Evolutionary conservation across 2,113 vertebrate genomes (phyloP).

Genomic region (Apteryx owenii): DNA sequence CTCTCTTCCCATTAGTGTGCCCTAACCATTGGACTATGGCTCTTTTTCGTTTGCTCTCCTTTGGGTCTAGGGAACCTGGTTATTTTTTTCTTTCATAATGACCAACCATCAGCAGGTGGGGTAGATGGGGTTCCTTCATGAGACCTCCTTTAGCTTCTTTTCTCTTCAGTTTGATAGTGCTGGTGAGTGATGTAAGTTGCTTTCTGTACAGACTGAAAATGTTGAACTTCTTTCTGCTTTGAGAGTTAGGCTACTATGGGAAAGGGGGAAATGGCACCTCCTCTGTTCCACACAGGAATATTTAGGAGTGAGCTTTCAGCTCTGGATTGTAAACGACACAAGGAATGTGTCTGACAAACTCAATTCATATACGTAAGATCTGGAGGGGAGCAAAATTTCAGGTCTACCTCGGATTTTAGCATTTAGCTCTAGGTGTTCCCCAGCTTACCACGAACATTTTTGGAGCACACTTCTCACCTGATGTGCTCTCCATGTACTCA

Average conservation of each 20-base stretch:
- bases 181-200: neutral
- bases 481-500: neutral
- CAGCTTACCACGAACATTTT: neutral
- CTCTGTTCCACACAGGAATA: neutral
- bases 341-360: neutral
- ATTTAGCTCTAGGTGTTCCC: neutral
- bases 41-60: neutral
- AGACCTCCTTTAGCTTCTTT: neutral
- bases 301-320: neutral
- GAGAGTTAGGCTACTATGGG: neutral
- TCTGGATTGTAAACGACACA: neutral
- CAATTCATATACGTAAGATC: neutral
- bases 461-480: neutral
- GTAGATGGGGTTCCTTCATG: neutral
- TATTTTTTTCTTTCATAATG: neutral
- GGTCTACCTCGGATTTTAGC: neutral
- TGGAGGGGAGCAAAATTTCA: neutral
- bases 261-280: neutral
- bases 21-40: neutral
- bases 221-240: neutral
- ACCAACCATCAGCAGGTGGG: neutral
- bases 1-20: neutral
- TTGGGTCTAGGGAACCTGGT: neutral
- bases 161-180: neutral
- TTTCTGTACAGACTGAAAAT: accelerated